A percentile compares a stretch with the other conserved stretches of the same genome.
These are phyloP conservation scores for Prosapia bicincta DNA, from an alignment of 2,888 invertebrate species.

Conservation along the genomic window DNA sequence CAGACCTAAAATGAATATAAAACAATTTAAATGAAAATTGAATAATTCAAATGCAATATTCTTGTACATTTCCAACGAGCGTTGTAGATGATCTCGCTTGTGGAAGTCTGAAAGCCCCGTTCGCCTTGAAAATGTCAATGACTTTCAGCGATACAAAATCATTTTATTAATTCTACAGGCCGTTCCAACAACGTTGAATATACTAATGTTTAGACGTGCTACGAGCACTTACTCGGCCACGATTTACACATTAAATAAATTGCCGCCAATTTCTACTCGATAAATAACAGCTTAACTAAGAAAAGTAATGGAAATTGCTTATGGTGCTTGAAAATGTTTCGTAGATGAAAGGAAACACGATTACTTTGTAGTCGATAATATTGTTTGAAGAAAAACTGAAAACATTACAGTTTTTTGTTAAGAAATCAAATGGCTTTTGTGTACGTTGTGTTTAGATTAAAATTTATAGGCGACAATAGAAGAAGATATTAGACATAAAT, in stretches of 20 bases:
- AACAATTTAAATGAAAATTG: conserved; percentile 2
- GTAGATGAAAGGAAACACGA: no score
- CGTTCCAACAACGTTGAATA: background rate
- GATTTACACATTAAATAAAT: background rate
- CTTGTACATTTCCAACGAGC: background rate
- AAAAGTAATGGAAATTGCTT: no score
- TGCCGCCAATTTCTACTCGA: background rate
- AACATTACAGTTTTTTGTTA: no score
- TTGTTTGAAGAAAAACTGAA: no score
- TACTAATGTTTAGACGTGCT: background rate
- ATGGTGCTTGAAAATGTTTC: no score
- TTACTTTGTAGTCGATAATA: no score
- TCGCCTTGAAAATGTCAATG: conserved; percentile 2
- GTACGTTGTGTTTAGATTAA: no score
- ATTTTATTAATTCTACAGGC: background rate
- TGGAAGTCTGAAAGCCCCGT: background rate
- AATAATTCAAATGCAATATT: background rate
- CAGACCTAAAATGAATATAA: conserved; percentile 2
- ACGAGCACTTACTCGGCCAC: background rate
- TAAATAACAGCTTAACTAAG: background rate
- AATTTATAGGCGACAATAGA: no score
- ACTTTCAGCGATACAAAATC: background rate
- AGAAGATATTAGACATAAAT: no score
- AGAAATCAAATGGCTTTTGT: no score
- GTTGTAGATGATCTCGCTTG: background rate